Percentiles rank a stretch among this genome's conserved stretches.
Conservation (phyloP, 2,888 invertebrate genomes). For the Troides helena region DNA sequence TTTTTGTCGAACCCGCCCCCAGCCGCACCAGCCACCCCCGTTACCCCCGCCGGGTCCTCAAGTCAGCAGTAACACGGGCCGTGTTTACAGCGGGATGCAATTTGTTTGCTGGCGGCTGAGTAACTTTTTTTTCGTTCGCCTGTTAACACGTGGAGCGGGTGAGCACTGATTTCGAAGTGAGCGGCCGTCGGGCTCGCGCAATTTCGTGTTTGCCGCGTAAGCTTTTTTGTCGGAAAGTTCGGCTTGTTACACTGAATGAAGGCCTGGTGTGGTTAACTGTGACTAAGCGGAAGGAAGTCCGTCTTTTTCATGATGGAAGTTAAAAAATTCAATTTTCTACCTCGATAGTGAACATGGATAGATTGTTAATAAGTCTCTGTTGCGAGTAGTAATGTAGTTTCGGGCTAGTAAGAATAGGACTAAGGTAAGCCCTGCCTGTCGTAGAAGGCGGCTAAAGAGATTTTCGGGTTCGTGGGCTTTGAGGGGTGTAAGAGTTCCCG, state of each 20-base stretch:
- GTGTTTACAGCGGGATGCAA: constrained; percentile 32
- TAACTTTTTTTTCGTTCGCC: constrained; percentile 14
- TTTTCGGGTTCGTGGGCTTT: too few species aligned
- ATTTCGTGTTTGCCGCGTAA: constrained; percentile 11
- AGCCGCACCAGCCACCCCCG: not conserved
- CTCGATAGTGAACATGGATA: too few species aligned
- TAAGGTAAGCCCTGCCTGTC: too few species aligned
- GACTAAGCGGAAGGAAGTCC: not conserved
- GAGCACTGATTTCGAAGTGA: constrained; percentile 18
- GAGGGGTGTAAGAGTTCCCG: too few species aligned
- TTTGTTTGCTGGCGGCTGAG: constrained; percentile 31
- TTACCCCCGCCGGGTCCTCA: constrained; percentile 18
- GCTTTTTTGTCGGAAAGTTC: constrained; percentile 9
- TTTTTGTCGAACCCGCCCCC: constrained; percentile 45
- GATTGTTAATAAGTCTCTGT: too few species aligned
- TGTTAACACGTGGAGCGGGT: constrained; percentile 16
- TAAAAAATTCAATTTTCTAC: too few species aligned
- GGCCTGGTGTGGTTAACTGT: not conserved
- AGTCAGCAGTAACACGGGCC: constrained; percentile 26
- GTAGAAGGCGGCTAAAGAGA: too few species aligned
- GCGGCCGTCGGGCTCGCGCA: constrained; percentile 2
- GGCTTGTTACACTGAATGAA: constrained; percentile 3
- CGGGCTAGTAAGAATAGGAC: too few species aligned
- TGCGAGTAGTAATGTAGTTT: too few species aligned
- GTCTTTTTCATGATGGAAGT: not conserved